Base-by-base conservation (phyloP, 2,888 invertebrate genomes). In the Anorthoa munda region DNA sequence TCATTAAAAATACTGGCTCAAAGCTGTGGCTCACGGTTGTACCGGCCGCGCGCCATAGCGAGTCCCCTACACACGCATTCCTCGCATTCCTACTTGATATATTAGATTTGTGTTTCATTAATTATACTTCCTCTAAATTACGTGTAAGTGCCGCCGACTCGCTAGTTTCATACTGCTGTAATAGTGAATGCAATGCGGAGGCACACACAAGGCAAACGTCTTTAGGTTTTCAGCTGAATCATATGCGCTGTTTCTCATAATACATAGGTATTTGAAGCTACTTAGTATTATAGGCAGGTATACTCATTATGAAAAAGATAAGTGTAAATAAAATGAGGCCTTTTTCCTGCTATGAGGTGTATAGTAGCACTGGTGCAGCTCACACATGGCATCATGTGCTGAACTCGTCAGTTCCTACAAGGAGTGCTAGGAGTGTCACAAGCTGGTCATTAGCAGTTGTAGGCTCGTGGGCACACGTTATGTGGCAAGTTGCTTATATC, bases 11-110 rank as follows among this genome's bases (percentile, higher is more conserved):
- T 60, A 73, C 75, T 61, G 55, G 18, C 50, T 77, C 60, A 56
- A 39, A 64, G n/a, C 46, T 15, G 72, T 60, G 75, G 63, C 46
- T 23, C 23, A 21, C 26, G 18, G 23, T 23, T 0, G 55, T 15
- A 21, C 65, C 48, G 39, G 55, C n/a, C 31, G 2, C 2, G 17
- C 50, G 45, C 23, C n/a, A 1, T 5, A n/a, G 50, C 56, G n/a
- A 26, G 58, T 55, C 55, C 63, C 50, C 80, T 39, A n/a, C 63
- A 2, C 70, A 60, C 80, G 55, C 81, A 61, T 71, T 64, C 81
- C 84, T 4, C 26, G 65, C 84, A 68, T 83, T 66, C 76, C 81
- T 68, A 18, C 75, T 63, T 81, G 81, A 81, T 83, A 83, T 81
- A 81, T 81, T 81, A 83, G 55, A 83, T 71, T 60, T 64, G 71